Evolutionary conservation across 2,888 invertebrate species (phyloP).

Genomic region (Trachelus tabidus): DNA sequence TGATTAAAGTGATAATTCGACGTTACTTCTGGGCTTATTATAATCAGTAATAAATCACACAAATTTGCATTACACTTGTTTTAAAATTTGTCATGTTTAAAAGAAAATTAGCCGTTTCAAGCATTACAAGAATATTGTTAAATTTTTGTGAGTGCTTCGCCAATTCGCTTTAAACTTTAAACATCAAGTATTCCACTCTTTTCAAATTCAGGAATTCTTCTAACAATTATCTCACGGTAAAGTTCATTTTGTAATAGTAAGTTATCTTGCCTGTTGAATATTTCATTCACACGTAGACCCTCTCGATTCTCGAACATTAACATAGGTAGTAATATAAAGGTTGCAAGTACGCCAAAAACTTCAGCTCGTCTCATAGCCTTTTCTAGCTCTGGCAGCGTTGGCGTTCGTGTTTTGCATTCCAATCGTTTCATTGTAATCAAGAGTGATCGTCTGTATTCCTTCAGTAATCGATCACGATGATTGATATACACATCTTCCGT

Average conservation of each 20-base stretch:
- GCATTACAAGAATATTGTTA: neutral
- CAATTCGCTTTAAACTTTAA: neutral
- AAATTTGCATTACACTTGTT: neutral
- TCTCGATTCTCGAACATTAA: conserved; percentile 44
- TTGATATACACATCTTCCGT: conserved; percentile 34
- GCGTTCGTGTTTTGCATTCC: conserved; percentile 46
- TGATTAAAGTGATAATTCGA: too few relatives aligned
- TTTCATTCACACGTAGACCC: conserved; percentile 43
- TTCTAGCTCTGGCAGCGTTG: conserved; percentile 39
- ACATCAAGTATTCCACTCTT: neutral
- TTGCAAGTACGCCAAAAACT: conserved; percentile 40
- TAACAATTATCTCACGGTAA: neutral
- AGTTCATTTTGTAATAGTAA: neutral
- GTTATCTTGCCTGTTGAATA: conserved; percentile 13
- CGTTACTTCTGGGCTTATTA: too few relatives aligned
- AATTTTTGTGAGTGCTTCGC: neutral
- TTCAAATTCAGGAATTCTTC: neutral
- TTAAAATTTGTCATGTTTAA: neutral
- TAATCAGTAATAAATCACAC: too few relatives aligned
- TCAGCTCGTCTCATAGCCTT: conserved; percentile 31
- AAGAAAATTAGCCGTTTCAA: neutral
- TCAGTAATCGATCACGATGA: conserved; percentile 35
- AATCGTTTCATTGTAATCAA: conserved; percentile 42
- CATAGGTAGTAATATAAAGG: conserved; percentile 45
- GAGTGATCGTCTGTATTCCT: conserved; percentile 46